These are phyloP conservation scores for Macrochelys suwanniensis DNA, from an alignment of 2,797 vertebrate species.

Conservation along the genomic window DNA sequence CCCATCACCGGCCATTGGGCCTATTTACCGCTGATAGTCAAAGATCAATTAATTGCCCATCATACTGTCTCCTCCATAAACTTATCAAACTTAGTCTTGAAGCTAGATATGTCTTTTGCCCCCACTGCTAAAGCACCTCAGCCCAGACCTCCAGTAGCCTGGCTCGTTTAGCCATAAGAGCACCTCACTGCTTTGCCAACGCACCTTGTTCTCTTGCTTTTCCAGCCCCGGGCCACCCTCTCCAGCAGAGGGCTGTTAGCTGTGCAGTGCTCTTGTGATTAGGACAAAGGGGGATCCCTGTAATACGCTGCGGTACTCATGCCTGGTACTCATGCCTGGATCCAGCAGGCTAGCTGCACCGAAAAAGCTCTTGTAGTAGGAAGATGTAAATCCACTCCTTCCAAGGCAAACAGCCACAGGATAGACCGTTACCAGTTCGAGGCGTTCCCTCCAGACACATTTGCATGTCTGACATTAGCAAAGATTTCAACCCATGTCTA, in stretches of 20 bases:
- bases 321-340: no score
- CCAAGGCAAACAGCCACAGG: neutral
- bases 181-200: neutral
- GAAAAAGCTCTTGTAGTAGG: neutral
- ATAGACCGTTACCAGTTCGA: accelerated
- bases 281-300: neutral
- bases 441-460: neutral
- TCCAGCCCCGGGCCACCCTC: neutral
- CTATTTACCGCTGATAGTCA: no score
- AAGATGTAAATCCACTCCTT: neutral
- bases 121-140: neutral
- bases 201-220: neutral
- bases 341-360: neutral
- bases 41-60: no score
- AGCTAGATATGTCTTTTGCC: no score
- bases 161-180: neutral
- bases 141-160: neutral
- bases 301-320: neutral
- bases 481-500: neutral
- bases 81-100: no score
- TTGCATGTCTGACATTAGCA: neutral
- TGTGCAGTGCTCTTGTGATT: neutral
- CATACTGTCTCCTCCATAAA: no score
- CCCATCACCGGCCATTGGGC: no score
- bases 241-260: neutral